phyloP scores from a whole-genome alignment of 2,797 vertebrate species.

The Clarias platycephalus region DNA sequence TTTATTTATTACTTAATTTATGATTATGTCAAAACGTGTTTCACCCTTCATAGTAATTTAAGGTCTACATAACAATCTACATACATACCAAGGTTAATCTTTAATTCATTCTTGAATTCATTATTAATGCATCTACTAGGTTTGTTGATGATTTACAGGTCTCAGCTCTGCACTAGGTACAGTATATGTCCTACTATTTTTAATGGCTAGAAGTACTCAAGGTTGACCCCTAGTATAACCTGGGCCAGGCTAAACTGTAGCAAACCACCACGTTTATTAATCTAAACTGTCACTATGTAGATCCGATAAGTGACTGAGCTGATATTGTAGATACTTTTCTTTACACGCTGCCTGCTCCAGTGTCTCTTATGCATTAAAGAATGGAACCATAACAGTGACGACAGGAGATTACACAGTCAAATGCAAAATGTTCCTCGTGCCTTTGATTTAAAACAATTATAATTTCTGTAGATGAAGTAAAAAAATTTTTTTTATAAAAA shows the following conservation, averaged over 20 bases:
- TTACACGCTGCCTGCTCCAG: background rate
- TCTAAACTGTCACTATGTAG: constrained; percentile 2
- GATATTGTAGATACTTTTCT: background rate
- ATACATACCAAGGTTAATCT: constrained; percentile 15
- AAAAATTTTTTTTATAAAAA: no score
- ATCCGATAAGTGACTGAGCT: background rate
- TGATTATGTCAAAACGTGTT: background rate
- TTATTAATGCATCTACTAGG: constrained; percentile 17
- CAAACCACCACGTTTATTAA: background rate
- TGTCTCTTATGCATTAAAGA: no score
- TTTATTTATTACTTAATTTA: background rate
- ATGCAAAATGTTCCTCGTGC: background rate
- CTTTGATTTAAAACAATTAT: background rate
- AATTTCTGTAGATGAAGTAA: background rate
- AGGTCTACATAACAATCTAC: background rate
- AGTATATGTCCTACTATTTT: background rate
- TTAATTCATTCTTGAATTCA: constrained; percentile 9
- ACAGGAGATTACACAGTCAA: background rate
- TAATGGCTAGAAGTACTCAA: background rate
- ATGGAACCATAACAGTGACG: background rate
- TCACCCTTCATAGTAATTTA: background rate
- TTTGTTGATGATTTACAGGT: constrained; percentile 14
- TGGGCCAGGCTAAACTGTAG: constrained; percentile 3
- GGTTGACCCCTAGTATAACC: background rate
- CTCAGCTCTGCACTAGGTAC: background rate